phyloP scores from a whole-genome alignment of 1,140 invertebrate genomes.

The Halotydeus destructor region DNA sequence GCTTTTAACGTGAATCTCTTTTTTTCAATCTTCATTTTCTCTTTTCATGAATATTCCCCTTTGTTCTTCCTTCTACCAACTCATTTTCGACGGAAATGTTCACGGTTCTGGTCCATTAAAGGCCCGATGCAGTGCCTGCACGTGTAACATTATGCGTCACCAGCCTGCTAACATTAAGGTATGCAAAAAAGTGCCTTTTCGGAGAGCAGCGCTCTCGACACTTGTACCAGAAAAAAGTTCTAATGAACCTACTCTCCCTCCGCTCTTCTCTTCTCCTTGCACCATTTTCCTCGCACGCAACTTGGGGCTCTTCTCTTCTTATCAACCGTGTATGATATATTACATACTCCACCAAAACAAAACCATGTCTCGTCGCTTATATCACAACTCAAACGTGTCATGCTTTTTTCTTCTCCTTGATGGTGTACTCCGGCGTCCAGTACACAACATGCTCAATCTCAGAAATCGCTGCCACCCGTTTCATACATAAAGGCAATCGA shows the following conservation, averaged over 20 bases:
- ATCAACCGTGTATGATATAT: too few relatives aligned
- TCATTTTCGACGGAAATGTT: not conserved
- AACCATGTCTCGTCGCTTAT: too few relatives aligned
- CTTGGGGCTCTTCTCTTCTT: too few relatives aligned
- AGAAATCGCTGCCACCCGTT: slow-evolving; percentile 62
- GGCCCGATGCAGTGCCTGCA: slow-evolving; percentile 23
- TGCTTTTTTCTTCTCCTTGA: not conserved
- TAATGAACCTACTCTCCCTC: not conserved
- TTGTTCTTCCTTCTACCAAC: not conserved
- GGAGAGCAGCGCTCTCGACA: too few relatives aligned
- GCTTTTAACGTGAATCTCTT: too few relatives aligned
- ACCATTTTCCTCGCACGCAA: too few relatives aligned
- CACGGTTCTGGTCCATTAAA: not conserved
- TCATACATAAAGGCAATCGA: slow-evolving; percentile 49
- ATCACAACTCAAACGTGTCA: too few relatives aligned
- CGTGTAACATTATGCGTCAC: slow-evolving; percentile 24
- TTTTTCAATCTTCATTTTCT: too few relatives aligned
- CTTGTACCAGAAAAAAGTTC: too few relatives aligned
- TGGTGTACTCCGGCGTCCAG: not conserved
- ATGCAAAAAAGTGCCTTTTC: too few relatives aligned
- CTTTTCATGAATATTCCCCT: too few relatives aligned
- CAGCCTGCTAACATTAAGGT: slow-evolving; percentile 52
- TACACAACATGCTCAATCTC: slow-evolving; percentile 24
- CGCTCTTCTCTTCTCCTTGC: not conserved
- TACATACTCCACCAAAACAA: too few relatives aligned